These are phyloP conservation scores for Hirundichthys speculiger DNA, from an alignment of 2,113 vertebrate species.

Conservation along the genomic window DNA sequence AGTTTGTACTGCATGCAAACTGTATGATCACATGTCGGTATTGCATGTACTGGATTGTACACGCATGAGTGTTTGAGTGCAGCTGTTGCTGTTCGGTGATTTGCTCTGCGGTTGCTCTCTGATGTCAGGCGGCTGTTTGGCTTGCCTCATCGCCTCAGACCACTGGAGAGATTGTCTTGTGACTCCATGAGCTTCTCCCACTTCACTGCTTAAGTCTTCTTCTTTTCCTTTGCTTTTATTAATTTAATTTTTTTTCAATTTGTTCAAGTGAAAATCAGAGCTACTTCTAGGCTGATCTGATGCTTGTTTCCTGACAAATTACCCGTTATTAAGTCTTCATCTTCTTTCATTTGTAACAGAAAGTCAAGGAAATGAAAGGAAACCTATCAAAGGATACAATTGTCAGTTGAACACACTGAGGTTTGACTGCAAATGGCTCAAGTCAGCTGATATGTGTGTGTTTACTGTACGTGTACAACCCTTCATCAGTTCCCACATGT, in stretches of 20 bases:
- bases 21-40: constrained; percentile 14
- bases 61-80: constrained; percentile 7
- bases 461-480: constrained; percentile 26
- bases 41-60: neutral
- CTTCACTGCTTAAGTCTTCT: constrained; percentile 10
- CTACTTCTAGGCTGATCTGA: neutral
- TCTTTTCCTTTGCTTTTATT: neutral
- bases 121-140: constrained; percentile 49
- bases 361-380: neutral
- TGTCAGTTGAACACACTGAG: neutral
- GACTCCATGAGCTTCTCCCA: constrained; percentile 54
- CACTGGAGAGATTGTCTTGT: constrained; percentile 62
- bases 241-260: neutral
- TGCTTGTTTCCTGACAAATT: neutral
- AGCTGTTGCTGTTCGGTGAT: constrained; percentile 56
- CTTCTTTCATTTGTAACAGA: neutral
- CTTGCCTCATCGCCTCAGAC: constrained; percentile 49
- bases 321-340: too few species aligned
- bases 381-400: neutral
- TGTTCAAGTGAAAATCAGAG: too few species aligned
- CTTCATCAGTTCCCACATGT: constrained; percentile 20
- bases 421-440: neutral
- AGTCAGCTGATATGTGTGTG: constrained; percentile 31
- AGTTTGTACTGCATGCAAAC: neutral
- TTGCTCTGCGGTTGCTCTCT: constrained; percentile 56